phyloP scores from a whole-genome alignment of 2,888 invertebrate genomes.

The Caenorhabditis sp. region DNA sequence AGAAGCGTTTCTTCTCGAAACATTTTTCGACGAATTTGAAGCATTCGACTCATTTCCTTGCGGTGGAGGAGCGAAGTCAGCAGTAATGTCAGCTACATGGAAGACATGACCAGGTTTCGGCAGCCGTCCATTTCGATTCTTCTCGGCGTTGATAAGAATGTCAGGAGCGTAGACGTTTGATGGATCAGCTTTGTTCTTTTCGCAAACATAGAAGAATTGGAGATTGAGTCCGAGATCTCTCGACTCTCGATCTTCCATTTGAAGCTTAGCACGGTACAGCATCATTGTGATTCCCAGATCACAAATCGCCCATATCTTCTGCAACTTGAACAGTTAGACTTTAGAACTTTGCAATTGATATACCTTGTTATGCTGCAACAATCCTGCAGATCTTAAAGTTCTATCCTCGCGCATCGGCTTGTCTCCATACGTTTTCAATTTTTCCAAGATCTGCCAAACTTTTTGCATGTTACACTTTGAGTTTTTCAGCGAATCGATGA shows the following conservation, averaged over 20 bases:
- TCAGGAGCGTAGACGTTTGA: conserved; percentile 67
- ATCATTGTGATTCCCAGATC: conserved; percentile 70
- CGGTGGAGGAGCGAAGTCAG: conserved; percentile 33
- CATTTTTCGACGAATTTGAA: conserved; percentile 20
- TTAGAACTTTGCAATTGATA: not conserved
- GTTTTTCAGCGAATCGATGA: conserved; percentile 49
- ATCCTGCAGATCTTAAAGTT: not conserved
- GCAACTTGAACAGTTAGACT: not conserved
- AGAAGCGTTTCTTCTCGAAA: conserved; percentile 24
- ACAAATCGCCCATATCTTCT: conserved; percentile 73
- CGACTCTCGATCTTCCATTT: conserved; percentile 38
- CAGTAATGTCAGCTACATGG: conserved; percentile 29
- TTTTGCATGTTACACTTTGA: conserved; percentile 57
- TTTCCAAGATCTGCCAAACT: conserved; percentile 54
- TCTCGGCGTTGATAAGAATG: conserved; percentile 63
- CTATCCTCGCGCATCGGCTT: conserved; percentile 14
- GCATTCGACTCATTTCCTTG: conserved; percentile 11
- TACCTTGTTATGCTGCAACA: conserved; percentile 52
- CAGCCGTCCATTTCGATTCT: conserved; percentile 60
- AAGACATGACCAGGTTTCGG: conserved; percentile 33
- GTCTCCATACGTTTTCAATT: conserved; percentile 58
- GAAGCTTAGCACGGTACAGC: conserved; percentile 67
- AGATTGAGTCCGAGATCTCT: conserved; percentile 38
- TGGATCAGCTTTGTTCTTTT: conserved; percentile 37
- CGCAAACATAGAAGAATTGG: conserved; percentile 53